Conservation (phyloP, 2,113 vertebrate genomes). For the Oreochromis niloticus region DNA sequence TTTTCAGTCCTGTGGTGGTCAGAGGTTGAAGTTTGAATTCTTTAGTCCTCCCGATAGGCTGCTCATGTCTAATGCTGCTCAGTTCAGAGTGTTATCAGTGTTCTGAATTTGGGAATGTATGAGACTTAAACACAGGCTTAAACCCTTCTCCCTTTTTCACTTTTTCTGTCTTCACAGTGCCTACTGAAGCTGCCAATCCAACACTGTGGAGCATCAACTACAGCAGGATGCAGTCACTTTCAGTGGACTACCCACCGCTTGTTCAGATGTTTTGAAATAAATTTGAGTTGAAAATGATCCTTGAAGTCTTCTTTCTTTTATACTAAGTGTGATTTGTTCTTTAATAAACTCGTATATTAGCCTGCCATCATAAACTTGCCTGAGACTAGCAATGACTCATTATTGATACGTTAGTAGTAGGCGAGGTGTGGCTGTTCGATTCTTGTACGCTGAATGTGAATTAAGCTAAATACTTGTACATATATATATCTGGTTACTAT, state of each 20-base stretch:
- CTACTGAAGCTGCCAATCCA: background rate
- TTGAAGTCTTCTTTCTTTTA: background rate
- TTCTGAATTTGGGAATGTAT: background rate
- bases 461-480: background rate
- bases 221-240: background rate
- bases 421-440: background rate
- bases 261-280: conserved; percentile 63
- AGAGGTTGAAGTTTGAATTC: background rate
- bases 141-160: background rate
- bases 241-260: background rate
- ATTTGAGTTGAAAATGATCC: conserved; percentile 28
- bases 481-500: background rate
- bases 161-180: conserved; percentile 5
- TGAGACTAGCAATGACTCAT: background rate
- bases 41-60: background rate
- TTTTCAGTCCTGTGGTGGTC: background rate
- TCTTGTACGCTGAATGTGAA: background rate
- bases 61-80: background rate
- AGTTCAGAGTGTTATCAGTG: background rate
- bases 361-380: background rate
- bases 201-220: background rate
- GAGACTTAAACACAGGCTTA: background rate
- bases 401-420: background rate
- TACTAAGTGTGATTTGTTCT: background rate
- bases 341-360: background rate